Percentiles rank a stretch among this genome's conserved stretches.
These are phyloP conservation scores for Luehdorfia chinensis DNA, from an alignment of 1,140 invertebrate genomes.

Conservation along the genomic window DNA sequence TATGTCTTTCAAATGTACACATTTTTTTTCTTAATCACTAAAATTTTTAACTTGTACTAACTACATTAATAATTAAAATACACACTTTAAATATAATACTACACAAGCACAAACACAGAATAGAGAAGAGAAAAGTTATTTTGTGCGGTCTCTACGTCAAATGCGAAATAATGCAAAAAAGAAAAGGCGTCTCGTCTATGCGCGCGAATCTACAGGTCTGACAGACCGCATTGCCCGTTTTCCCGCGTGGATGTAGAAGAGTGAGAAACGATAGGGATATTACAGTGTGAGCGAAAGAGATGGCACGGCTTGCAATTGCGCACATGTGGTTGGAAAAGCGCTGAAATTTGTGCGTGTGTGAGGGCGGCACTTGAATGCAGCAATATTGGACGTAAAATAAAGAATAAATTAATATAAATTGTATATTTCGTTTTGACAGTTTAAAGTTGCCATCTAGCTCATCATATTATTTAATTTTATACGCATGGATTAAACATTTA, in stretches of 20 bases:
- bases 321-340: conserved; percentile 38
- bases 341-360: conserved; percentile 17
- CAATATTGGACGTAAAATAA: neutral
- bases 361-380: neutral
- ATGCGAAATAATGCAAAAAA: conserved; percentile 36
- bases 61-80: conserved; percentile 4
- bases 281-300: conserved; percentile 27
- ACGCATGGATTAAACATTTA: too few species aligned
- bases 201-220: conserved; percentile 70
- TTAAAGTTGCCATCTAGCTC: too few species aligned
- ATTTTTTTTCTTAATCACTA: conserved; percentile 29
- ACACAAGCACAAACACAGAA: conserved; percentile 31
- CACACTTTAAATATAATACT: conserved; percentile 13
- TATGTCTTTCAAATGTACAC: conserved; percentile 51
- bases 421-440: too few species aligned
- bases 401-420: too few species aligned
- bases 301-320: conserved; percentile 23
- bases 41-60: conserved; percentile 13
- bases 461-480: too few species aligned
- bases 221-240: conserved; percentile 42
- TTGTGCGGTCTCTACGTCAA: conserved; percentile 24
- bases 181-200: conserved; percentile 41
- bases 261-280: conserved; percentile 22
- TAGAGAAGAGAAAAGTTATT: conserved; percentile 34
- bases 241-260: conserved; percentile 48